phyloP scores from a whole-genome alignment of 2,797 vertebrate genomes.

The Mallotus villosus region DNA sequence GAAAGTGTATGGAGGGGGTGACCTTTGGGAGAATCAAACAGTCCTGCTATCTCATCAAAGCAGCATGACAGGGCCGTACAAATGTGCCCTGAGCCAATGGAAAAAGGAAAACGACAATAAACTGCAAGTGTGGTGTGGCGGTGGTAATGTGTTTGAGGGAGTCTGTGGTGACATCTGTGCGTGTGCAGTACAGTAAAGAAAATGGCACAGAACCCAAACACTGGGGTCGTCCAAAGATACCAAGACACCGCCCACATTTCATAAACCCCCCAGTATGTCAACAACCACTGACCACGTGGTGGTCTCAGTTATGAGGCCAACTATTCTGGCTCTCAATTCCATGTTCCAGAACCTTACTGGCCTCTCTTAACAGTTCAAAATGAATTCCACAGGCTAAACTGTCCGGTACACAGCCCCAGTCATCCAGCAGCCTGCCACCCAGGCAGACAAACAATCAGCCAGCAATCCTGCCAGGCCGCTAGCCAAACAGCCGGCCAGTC shows the following conservation, averaged over 20 bases:
- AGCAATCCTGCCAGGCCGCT: no score
- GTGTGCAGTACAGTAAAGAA: not conserved
- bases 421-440: no score
- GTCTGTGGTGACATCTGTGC: not conserved
- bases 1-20: not conserved
- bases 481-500: not conserved
- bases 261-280: not conserved
- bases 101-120: no score
- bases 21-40: no score
- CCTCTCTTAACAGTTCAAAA: constrained; percentile 9
- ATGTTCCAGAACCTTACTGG: constrained; percentile 54
- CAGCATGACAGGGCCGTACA: no score
- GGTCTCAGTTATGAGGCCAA: constrained; percentile 1
- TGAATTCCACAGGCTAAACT: constrained; percentile 21
- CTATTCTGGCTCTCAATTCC: constrained; percentile 41
- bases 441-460: no score
- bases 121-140: not conserved
- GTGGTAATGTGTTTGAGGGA: not conserved
- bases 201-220: not conserved
- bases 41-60: no score
- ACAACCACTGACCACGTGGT: not conserved
- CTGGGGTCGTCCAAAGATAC: constrained; percentile 24
- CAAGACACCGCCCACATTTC: constrained; percentile 25
- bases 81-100: no score
- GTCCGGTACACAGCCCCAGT: constrained; percentile 42